Conservation (phyloP, 2,113 vertebrate genomes). For the Xenopus laevis region DNA sequence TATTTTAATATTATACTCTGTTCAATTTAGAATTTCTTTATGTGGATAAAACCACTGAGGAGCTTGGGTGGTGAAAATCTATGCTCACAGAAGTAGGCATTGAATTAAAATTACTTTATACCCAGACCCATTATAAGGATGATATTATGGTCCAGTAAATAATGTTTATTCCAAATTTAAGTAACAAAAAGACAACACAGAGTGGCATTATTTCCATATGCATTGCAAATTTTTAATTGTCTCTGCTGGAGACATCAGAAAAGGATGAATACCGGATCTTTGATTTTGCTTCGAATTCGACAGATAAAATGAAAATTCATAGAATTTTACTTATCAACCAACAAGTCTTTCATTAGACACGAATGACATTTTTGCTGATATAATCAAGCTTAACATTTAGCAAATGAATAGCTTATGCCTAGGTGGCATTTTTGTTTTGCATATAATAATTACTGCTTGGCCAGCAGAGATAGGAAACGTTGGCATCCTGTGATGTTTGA, state of each 20-base stretch:
- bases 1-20: too few species aligned
- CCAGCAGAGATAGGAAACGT: conserved; percentile 2
- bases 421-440: conserved; percentile 16
- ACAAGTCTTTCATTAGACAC: not conserved
- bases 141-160: too few species aligned
- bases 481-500: not conserved
- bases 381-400: conserved; percentile 17
- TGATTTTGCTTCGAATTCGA: not conserved
- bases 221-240: not conserved
- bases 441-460: conserved; percentile 21
- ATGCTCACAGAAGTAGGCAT: too few species aligned
- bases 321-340: not conserved
- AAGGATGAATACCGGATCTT: not conserved
- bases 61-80: too few species aligned
- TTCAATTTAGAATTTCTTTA: too few species aligned
- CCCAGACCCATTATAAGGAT: too few species aligned
- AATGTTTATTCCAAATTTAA: too few species aligned
- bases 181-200: too few species aligned
- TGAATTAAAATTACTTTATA: too few species aligned
- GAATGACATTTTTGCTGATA: conserved; percentile 32
- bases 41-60: too few species aligned
- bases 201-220: too few species aligned
- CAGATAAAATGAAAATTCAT: conserved; percentile 10
- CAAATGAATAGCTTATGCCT: conserved; percentile 16
- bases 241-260: not conserved